Percentiles rank a stretch among this genome's conserved stretches.
phyloP scores from a whole-genome alignment of 2,113 vertebrate species.

The Gallinago paraguaiae region DNA sequence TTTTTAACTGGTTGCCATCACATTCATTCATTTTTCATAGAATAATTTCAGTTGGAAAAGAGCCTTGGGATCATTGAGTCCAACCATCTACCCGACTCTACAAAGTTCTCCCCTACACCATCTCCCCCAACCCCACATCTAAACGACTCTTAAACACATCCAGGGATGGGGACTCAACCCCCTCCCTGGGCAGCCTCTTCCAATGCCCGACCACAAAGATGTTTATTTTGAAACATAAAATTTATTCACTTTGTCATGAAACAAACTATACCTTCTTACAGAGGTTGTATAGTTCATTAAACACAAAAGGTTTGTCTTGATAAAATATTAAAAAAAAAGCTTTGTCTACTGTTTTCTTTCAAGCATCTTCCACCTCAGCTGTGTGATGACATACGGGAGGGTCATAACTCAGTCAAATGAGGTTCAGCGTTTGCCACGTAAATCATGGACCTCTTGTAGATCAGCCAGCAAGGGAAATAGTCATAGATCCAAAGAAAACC shows the following conservation, averaged over 20 bases:
- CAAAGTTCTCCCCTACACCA: too few relatives aligned
- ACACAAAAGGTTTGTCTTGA: fast-evolving
- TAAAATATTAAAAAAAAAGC: background rate
- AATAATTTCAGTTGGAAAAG: too few relatives aligned
- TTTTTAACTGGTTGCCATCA: background rate
- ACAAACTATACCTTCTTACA: background rate
- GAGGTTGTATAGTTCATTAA: background rate
- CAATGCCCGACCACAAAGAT: too few relatives aligned
- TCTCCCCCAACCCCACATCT: too few relatives aligned
- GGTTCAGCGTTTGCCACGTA: background rate
- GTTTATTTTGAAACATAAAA: background rate
- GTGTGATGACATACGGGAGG: fast-evolving
- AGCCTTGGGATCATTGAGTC: too few relatives aligned
- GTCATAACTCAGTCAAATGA: too few relatives aligned
- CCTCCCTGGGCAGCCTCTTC: too few relatives aligned
- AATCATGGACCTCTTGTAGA: background rate
- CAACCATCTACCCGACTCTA: too few relatives aligned
- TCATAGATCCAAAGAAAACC: background rate
- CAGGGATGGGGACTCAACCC: too few relatives aligned
- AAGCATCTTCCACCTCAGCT: background rate
- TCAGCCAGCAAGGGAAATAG: too few relatives aligned
- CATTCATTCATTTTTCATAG: background rate
- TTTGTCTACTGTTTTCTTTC: background rate
- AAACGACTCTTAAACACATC: too few relatives aligned
- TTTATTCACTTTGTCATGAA: background rate